Evolutionary conservation across 2,113 vertebrate genomes (phyloP), one percentile per base, ranked within the genome.

Genomic region (Apodemus sylvaticus): DNA sequence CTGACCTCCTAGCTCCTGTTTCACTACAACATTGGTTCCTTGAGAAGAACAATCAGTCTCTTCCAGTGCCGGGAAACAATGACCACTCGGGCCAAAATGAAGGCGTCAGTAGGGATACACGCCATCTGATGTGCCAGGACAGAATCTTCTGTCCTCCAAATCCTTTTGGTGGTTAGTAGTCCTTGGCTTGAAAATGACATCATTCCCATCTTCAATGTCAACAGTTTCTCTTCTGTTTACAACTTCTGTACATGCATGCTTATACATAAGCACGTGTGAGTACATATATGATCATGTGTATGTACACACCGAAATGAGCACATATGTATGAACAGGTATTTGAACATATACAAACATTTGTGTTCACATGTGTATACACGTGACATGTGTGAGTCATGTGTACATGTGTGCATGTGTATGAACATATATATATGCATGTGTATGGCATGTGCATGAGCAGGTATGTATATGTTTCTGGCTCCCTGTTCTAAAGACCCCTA

Each of bases 21-120:
- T 24, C 62, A 51, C 31, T 16, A 5, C 34, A 45, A 5, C 0
- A 10, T n/a, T 42, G 11, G 36, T 20, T 86, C 73, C 51, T 66
- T 1, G 13, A 10, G 36, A 42, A 55, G 45, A 64, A 51, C 48
- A 31, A 48, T 17, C 7, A 13, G 51, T 73, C 36, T 68, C 39
- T 77, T 48, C 14, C 1, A 20, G 10, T 13, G n/a, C n/a, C 58
- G 13, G 58, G 90, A 39, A 31, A 22, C 16, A 42, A 8, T 11
- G 29, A 42, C 39, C 31, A 17, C n/a, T 20, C 19, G 48, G 39
- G 64, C 16, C 14, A n/a, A 60, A 81, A 34, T 26, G 34, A 51
- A 68, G 36, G 14, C 1, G 2, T 73, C 10, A 14, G 29, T 10
- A 1, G 19, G 55, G 17, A 66, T 13, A 16, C 3, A 9, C 0